Conservation (phyloP, 2,113 vertebrate species). For the Chunga burmeisteri region DNA sequence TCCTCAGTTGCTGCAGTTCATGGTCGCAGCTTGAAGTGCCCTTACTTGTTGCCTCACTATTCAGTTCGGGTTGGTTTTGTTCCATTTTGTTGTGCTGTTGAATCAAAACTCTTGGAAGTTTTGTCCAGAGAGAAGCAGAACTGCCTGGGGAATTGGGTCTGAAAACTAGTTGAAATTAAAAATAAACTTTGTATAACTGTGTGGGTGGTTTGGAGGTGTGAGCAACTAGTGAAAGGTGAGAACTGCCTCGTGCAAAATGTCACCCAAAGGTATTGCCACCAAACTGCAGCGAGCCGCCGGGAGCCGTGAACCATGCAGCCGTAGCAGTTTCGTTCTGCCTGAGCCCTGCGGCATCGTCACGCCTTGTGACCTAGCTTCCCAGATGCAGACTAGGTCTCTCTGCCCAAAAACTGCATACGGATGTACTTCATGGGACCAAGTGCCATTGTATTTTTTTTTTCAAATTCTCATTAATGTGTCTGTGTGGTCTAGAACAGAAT, state of each 20-base stretch:
- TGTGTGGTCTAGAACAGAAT: neutral
- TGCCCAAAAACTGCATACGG: neutral
- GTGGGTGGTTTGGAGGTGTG: neutral
- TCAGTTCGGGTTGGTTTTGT: neutral
- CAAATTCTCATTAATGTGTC: neutral
- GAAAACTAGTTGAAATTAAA: neutral
- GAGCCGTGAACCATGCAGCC: neutral
- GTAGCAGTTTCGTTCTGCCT: accelerated
- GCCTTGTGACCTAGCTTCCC: neutral
- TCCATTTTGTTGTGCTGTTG: neutral
- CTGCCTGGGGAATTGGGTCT: neutral
- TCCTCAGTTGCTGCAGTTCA: neutral
- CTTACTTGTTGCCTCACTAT: accelerated
- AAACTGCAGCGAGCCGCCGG: neutral
- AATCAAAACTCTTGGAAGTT: neutral
- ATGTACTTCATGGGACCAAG: neutral
- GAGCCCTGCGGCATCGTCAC: neutral
- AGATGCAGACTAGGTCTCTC: neutral
- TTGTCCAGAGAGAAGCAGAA: neutral
- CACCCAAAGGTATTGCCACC: neutral
- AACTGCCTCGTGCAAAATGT: neutral
- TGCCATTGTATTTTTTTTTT: neutral
- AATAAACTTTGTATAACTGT: accelerated
- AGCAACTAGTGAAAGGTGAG: neutral
- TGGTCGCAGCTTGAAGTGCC: accelerated